Base-by-base conservation (phyloP, 92 coral and sea anemone species). In the Palythoa caribaeorum region DNA sequence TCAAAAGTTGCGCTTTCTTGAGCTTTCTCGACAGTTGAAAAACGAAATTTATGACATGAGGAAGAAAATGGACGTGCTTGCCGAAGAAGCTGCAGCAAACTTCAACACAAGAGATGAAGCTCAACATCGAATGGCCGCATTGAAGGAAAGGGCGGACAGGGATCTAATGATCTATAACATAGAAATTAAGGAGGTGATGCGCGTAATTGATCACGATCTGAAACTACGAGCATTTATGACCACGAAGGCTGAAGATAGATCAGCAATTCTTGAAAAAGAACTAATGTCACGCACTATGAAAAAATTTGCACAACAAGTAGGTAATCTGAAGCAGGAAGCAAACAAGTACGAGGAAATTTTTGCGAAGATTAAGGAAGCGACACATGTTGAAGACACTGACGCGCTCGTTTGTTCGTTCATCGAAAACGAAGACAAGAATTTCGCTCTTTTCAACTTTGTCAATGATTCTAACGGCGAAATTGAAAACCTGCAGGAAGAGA, bases 391-490 rank as follows among this genome's bases (percentile, higher is more conserved):
- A n/a, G 98, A 95, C 53, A 97, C 95, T 13, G 89, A 92, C 83
- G 89, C 88, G 19, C 90, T 97, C 60, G 99, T 97, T 17, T 78
- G 87, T 9, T 93, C 95, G 28, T 97, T 97, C 90, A 95, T 97
- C 73, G 93, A 92, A 77, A 94, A 91, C 19, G 99, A 97, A 73
- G 99, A 97, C 93, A 93, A 90, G 69, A 97, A 95, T 92, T 97
- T 97, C 76, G 99, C 98, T n/a, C 92, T 95, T 87, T 97, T 93
- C 78, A 97, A 97, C 88, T 97, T 95, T 52, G 94, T 97, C 53
- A 97, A 94, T 73, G 92, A 91, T 66, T 90, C 92, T 89, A 94
- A 88, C 89, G 91, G 96, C 69, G 99, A 97, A 81, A 92, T 94
- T n/a, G 99, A 95, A 77, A 78, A 78, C 55, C 90, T 94, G 13